phyloP scores from a whole-genome alignment of 1,140 invertebrate genomes.

The Bombus superbus region DNA sequence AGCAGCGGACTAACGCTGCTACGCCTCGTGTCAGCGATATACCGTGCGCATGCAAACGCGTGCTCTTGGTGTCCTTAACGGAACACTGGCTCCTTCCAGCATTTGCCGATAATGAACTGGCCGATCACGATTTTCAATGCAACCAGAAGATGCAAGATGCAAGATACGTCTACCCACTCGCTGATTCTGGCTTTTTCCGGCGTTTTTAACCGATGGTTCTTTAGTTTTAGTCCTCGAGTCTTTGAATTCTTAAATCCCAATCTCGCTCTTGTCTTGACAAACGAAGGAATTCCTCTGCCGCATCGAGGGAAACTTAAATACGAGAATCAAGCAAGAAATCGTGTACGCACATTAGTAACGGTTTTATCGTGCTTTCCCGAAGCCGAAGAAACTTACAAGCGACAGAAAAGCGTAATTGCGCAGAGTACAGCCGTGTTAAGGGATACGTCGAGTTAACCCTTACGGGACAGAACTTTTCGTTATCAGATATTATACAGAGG shows the following conservation, averaged over 20 bases:
- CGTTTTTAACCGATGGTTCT: too few relatives aligned
- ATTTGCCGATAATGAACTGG: constrained; percentile 44
- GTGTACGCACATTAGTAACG: too few relatives aligned
- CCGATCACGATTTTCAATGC: constrained; percentile 23
- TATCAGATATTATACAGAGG: too few relatives aligned
- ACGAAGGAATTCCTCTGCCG: background rate
- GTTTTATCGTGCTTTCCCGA: background rate
- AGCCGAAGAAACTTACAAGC: background rate
- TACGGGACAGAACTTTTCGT: too few relatives aligned
- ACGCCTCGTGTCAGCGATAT: constrained; percentile 48
- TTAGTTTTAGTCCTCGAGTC: background rate
- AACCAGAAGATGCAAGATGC: background rate
- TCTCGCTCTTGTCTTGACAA: too few relatives aligned
- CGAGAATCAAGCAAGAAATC: background rate
- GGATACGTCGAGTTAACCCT: too few relatives aligned
- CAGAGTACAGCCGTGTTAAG: too few relatives aligned
- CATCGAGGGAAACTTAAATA: background rate
- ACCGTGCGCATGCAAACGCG: constrained; percentile 13
- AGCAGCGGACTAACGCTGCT: constrained; percentile 25
- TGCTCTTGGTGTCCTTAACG: constrained; percentile 50
- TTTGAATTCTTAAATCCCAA: background rate
- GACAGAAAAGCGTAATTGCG: too few relatives aligned
- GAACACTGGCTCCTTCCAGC: constrained; percentile 42
- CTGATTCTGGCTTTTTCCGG: background rate
- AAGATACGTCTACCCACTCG: background rate